Evolutionary conservation across 2,113 vertebrate genomes (phyloP).

Genomic region (Leucoraja erinaceus): DNA sequence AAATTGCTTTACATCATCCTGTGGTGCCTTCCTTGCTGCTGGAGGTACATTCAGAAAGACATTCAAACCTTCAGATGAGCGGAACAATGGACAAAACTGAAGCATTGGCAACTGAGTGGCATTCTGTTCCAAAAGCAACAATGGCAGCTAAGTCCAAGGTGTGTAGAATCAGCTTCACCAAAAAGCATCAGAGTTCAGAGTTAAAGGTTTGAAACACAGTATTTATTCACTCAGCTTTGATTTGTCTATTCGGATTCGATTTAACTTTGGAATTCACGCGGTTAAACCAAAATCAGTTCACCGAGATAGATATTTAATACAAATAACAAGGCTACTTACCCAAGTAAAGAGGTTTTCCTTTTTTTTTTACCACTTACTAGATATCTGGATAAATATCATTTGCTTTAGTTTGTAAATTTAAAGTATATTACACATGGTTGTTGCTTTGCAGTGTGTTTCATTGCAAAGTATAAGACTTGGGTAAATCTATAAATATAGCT

Average conservation of each 20-base stretch:
- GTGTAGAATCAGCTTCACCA: too few relatives aligned
- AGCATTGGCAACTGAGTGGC: background rate
- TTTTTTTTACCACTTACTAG: background rate
- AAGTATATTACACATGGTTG: background rate
- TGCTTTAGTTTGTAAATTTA: background rate
- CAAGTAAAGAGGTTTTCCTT: background rate
- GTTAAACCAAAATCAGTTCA: background rate
- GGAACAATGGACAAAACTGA: background rate
- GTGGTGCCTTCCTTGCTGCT: background rate
- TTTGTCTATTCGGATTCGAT: too few relatives aligned
- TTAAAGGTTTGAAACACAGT: background rate
- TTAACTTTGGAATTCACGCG: background rate
- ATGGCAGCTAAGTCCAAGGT: too few relatives aligned
- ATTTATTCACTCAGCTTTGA: background rate
- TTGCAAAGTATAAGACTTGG: background rate
- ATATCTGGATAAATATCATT: background rate
- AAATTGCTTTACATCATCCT: background rate
- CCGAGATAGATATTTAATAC: background rate
- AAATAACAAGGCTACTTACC: background rate
- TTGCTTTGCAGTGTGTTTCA: background rate
- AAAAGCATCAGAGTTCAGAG: background rate
- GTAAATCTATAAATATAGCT: background rate
- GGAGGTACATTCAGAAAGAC: background rate
- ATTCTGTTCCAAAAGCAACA: background rate
- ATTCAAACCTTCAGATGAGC: background rate